phyloP scores from a whole-genome alignment of 2,888 invertebrate genomes.

The Drosophila peninsularis region DNA sequence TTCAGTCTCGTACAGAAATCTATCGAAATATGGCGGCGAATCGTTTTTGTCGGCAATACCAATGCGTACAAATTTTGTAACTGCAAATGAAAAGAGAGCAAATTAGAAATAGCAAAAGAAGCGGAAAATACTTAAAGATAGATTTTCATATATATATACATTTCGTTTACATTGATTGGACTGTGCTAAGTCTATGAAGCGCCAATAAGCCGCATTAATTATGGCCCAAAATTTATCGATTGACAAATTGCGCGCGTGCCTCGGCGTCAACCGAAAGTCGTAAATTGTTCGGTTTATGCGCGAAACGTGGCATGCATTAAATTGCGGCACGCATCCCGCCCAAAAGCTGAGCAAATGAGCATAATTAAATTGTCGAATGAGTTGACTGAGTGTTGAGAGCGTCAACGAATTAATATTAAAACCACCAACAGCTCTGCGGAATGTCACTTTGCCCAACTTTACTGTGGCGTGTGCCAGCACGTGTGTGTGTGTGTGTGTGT shows the following conservation, averaged over 20 bases:
- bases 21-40: constrained; percentile 99
- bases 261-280: constrained; percentile 45
- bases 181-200: constrained; percentile 60
- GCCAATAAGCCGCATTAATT: constrained; percentile 74
- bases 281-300: constrained; percentile 65
- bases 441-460: constrained; percentile 23
- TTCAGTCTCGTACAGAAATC: constrained; percentile 97
- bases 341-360: constrained; percentile 40
- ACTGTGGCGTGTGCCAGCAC: no score
- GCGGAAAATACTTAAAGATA: neutral
- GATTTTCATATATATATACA: neutral
- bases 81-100: constrained; percentile 86
- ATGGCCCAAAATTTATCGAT: constrained; percentile 72
- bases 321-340: constrained; percentile 32
- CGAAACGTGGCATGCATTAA: constrained; percentile 71
- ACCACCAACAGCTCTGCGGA: constrained; percentile 35
- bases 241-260: constrained; percentile 76
- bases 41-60: constrained; percentile 99
- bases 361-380: constrained; percentile 63
- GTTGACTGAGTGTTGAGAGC: constrained; percentile 34
- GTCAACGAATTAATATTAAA: constrained; percentile 25
- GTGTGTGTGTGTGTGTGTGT: constrained; percentile 15
- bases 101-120: constrained; percentile 4
- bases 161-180: constrained; percentile 20
- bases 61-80: constrained; percentile 98